phyloP scores from a whole-genome alignment of 2,113 vertebrate genomes.

The Egretta garzetta region DNA sequence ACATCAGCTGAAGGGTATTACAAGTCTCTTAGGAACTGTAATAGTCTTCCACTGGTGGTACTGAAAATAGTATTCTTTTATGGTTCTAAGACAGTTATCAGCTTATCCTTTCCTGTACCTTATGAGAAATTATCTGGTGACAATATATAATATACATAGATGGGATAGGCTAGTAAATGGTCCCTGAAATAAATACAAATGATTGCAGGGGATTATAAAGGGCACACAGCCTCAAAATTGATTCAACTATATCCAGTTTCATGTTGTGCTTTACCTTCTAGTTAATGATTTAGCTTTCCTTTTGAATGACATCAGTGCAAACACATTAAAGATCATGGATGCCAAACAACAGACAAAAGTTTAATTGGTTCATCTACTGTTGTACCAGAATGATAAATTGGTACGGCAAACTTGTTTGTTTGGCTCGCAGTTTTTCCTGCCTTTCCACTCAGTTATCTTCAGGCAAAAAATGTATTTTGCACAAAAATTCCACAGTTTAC shows the following conservation, averaged over 20 bases:
- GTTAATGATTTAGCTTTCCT: slow-evolving; percentile 22
- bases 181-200: background rate
- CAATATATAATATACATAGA: background rate
- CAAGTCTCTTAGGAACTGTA: background rate
- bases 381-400: background rate
- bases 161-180: background rate
- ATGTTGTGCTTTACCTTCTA: background rate
- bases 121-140: background rate
- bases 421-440: background rate
- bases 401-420: background rate
- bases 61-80: background rate
- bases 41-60: background rate
- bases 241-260: background rate
- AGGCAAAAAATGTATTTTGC: background rate
- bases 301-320: background rate
- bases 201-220: background rate
- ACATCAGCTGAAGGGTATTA: background rate
- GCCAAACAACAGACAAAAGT: background rate
- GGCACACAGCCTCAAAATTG: background rate
- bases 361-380: background rate
- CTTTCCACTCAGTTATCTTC: background rate
- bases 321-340: background rate
- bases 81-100: background rate
- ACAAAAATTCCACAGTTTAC: background rate
- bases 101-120: background rate